A percentile compares a stretch with the other conserved stretches of the same genome.
Conservation (phyloP, 1,140 invertebrate genomes). For the Bradysia coprophila region DNA sequence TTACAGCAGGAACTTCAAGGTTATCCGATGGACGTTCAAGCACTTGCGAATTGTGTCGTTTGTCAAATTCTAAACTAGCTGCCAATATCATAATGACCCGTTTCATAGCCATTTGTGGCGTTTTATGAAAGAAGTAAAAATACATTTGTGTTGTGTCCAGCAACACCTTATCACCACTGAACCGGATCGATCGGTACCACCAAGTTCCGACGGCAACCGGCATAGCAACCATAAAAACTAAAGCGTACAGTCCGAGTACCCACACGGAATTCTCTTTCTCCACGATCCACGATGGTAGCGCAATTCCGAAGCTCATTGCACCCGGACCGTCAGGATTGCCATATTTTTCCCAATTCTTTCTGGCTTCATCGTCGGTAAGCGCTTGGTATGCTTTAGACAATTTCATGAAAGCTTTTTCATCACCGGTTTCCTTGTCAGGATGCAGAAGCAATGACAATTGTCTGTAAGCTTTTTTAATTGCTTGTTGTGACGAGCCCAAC, state of each 20-base stretch:
- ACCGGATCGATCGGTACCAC: slow-evolving; percentile 98
- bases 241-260: slow-evolving; percentile 87
- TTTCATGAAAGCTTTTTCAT: slow-evolving; percentile 95
- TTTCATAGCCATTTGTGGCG: slow-evolving; percentile 85
- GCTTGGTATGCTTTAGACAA: slow-evolving; percentile 90
- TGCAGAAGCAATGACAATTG: slow-evolving; percentile 85
- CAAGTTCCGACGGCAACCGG: slow-evolving; percentile 88
- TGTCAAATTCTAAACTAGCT: slow-evolving; percentile 92
- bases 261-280: slow-evolving; percentile 98
- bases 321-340: slow-evolving; percentile 99
- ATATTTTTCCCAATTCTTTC: slow-evolving; percentile 97
- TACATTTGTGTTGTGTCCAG: slow-evolving; percentile 92
- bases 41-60: slow-evolving; percentile 84
- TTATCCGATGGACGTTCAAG: slow-evolving; percentile 86
- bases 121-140: slow-evolving; percentile 90
- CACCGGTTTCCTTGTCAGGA: slow-evolving; percentile 94
- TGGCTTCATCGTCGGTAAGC: slow-evolving; percentile 89
- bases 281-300: slow-evolving; percentile 99
- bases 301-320: slow-evolving; percentile 97
- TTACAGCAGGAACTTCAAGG: slow-evolving; percentile 80
- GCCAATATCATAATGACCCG: slow-evolving; percentile 90
- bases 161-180: slow-evolving; percentile 88
- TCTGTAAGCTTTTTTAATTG: slow-evolving; percentile 92
- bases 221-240: slow-evolving; percentile 95
- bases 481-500: slow-evolving; percentile 57